Evolutionary conservation across 2,797 vertebrate genomes (phyloP).

Genomic region (Phoeniculus purpureus): DNA sequence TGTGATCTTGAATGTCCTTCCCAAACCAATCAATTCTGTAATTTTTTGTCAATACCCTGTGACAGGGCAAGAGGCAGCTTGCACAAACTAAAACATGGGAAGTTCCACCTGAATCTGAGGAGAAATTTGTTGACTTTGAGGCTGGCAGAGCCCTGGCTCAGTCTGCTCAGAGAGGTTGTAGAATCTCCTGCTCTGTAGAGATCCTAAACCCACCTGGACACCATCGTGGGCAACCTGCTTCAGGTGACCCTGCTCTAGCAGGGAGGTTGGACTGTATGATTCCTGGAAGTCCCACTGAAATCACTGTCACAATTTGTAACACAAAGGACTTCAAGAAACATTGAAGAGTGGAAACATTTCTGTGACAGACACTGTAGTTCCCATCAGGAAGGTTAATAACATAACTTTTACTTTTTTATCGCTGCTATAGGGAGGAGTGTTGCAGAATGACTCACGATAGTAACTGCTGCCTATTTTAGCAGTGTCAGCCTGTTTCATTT

Average conservation of each 20-base stretch:
- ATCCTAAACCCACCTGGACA: not conserved
- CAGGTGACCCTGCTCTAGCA: not conserved
- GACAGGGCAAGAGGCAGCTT: not conserved
- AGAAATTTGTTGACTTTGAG: not conserved
- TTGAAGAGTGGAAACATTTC: fast-evolving
- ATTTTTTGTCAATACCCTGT: not conserved
- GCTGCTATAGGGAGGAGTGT: fast-evolving
- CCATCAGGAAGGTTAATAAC: too few relatives aligned
- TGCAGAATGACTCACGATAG: fast-evolving
- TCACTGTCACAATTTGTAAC: too few relatives aligned
- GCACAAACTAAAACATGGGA: not conserved
- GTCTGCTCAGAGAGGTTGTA: not conserved
- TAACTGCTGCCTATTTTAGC: not conserved
- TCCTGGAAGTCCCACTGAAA: not conserved
- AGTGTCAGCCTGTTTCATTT: not conserved
- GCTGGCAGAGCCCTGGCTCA: not conserved
- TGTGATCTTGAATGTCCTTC: too few relatives aligned
- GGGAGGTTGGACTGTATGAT: too few relatives aligned
- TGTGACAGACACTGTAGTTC: fast-evolving
- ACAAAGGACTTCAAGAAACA: fast-evolving
- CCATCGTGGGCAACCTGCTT: not conserved
- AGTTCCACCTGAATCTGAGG: not conserved
- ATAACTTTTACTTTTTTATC: not conserved
- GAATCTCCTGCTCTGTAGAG: not conserved
- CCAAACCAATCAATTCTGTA: too few relatives aligned